Conservation (phyloP, 2,888 invertebrate genomes). For the Melipona beecheii region DNA sequence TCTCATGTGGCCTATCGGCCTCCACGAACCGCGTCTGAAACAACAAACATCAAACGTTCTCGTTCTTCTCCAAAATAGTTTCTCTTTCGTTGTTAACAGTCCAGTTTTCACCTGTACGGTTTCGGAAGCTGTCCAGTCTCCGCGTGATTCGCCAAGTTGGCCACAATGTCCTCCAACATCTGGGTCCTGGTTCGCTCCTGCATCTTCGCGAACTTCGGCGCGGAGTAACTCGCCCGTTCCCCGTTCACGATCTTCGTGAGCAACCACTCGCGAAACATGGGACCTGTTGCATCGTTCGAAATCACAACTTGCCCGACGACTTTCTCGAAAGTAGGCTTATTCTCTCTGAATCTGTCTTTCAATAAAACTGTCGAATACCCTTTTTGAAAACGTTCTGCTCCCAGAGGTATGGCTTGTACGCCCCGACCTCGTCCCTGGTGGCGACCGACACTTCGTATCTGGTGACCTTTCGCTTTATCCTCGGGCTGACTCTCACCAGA, state of each 20-base stretch:
- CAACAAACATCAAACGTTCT: neutral
- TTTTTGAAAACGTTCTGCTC: slow-evolving; percentile 97
- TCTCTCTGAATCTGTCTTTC: no score
- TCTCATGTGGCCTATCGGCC: slow-evolving; percentile 97
- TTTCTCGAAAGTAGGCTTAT: neutral
- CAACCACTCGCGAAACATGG: slow-evolving; percentile 97
- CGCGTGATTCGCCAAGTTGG: slow-evolving; percentile 96
- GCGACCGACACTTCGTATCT: slow-evolving; percentile 96
- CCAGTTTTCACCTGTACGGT: slow-evolving; percentile 88
- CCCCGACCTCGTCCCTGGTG: slow-evolving; percentile 96
- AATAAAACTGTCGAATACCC: slow-evolving; percentile 82
- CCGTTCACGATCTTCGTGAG: slow-evolving; percentile 97
- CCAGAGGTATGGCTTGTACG: slow-evolving; percentile 98
- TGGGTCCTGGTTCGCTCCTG: slow-evolving; percentile 96
- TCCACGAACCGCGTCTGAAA: slow-evolving; percentile 91
- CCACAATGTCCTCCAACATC: slow-evolving; percentile 97
- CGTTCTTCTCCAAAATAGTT: neutral
- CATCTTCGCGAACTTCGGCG: slow-evolving; percentile 97
- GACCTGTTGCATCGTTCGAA: slow-evolving; percentile 83
- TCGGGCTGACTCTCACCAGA: slow-evolving; percentile 94
- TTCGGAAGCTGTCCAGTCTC: slow-evolving; percentile 98
- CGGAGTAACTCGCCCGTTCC: slow-evolving; percentile 96
- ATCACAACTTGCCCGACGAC: neutral
- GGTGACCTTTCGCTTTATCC: slow-evolving; percentile 93
- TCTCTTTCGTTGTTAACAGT: neutral